Base-by-base conservation (phyloP, 2,797 vertebrate species). In the Mastacembelus armatus region DNA sequence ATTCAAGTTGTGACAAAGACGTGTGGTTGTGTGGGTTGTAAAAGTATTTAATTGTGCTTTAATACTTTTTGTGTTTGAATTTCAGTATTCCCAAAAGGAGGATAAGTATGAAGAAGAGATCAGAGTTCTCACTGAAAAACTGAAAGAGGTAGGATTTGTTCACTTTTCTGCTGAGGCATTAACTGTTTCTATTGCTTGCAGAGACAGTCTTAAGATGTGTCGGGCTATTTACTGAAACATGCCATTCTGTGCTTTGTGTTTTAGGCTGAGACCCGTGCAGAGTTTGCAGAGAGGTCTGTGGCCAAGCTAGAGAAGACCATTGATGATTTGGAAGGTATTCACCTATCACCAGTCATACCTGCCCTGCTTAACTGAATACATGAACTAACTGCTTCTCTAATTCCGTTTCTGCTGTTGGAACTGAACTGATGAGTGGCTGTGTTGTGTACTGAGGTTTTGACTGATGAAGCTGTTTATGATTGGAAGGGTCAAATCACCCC, bases 101-200 rank as follows among this genome's bases (percentile, higher is more conserved):
- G 97, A 99, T 85, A 98, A 99, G 86, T 99, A 97, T 0, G 97
- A 99, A 88, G 98, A 99, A 68, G 98, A 99, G 88, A 97, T 99
- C 68, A 95, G 94, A 91, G 92, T 97, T 72, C 94, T 98, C 16
- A 96, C 95, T 43, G 97, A 98, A 82, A 98, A 98, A 79, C 95
- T 98, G 76, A 98, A 98, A 89, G 97, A 98, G 95, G 97, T 97
- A 65, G 92, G 94, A 12, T 29, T 44, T 52, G 8, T 7, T 61
- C 27, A 10, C 10, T 9, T 43, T 50, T 18, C 3, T 24, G 24
- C 50, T 7, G 3, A 1, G 4, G 1, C 55, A 2, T 62, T 33
- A n/a, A 7, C 15, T 32, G 2, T 39, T 48, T 49, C 19, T 50
- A 19, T 24, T 12, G 12, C 26, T 26, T 18, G 6, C 2, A 26